phyloP scores from a whole-genome alignment of 2,888 invertebrate genomes.

The Tenodera sinensis region DNA sequence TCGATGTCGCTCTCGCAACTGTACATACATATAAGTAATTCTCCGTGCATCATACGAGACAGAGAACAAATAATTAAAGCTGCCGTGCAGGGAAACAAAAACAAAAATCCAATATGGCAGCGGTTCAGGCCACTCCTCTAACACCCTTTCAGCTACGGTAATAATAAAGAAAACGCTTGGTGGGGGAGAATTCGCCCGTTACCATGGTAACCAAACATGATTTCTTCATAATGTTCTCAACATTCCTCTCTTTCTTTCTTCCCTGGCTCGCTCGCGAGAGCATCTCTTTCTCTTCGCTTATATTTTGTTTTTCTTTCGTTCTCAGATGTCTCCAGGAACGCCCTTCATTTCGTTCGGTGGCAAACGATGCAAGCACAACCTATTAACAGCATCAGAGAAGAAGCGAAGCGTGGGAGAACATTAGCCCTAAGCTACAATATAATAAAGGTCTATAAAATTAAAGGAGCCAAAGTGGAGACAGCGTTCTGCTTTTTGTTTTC shows the following conservation, averaged over 20 bases:
- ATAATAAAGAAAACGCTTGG: conserved; percentile 27
- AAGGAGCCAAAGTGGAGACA: not conserved
- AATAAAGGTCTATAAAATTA: conserved; percentile 25
- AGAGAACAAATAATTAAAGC: not conserved
- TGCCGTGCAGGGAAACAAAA: not conserved
- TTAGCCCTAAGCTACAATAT: conserved; percentile 25
- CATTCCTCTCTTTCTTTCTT: conserved; percentile 13
- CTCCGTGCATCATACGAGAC: not conserved
- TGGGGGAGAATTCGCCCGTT: conserved; percentile 10
- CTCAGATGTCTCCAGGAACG: conserved; percentile 10
- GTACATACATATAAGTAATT: not conserved
- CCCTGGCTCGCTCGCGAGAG: not conserved
- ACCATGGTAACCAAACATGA: conserved; percentile 27
- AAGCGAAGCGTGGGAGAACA: conserved; percentile 21
- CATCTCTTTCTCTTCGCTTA: not conserved
- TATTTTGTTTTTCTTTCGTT: not conserved
- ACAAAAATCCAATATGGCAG: conserved; percentile 21
- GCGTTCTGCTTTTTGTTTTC: not conserved
- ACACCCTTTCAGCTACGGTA: conserved; percentile 26
- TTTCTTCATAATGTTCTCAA: conserved; percentile 28
- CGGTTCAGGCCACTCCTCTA: conserved; percentile 17
- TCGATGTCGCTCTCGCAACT: not conserved
- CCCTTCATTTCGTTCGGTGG: not conserved
- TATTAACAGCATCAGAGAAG: conserved; percentile 14
- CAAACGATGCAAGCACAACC: conserved; percentile 23